Percentiles rank a stretch among this genome's conserved stretches.
These are phyloP conservation scores for Clarias gariepinus DNA, from an alignment of 2,113 vertebrate genomes.

Conservation along the genomic window DNA sequence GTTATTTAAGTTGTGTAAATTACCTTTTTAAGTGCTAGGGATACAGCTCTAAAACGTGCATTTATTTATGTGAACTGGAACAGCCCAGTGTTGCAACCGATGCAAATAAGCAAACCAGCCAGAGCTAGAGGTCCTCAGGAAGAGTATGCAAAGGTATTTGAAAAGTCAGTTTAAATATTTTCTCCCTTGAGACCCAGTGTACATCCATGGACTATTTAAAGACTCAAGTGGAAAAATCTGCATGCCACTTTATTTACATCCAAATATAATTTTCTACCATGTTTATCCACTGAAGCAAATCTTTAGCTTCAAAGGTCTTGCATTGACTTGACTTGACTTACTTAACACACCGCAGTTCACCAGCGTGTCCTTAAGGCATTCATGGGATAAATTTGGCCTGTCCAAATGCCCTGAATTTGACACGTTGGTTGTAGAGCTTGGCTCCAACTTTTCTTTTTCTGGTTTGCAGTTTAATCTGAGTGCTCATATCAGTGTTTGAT, in stretches of 20 bases:
- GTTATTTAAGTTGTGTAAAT: no score
- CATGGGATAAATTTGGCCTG: neutral
- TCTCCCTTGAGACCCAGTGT: neutral
- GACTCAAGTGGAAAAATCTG: neutral
- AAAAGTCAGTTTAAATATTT: neutral
- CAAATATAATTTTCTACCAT: neutral
- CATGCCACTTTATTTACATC: neutral
- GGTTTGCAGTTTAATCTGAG: neutral
- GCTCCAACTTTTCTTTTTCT: neutral
- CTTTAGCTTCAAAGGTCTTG: neutral
- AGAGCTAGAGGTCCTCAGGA: neutral
- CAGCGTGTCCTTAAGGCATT: neutral
- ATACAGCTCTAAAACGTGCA: neutral
- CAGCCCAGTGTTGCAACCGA: neutral
- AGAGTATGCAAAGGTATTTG: neutral
- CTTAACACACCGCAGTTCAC: neutral
- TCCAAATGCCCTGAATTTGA: constrained; percentile 5
- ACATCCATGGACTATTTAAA: neutral
- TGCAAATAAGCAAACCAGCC: neutral
- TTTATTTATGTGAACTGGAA: neutral
- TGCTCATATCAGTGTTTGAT: neutral
- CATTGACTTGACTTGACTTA: neutral
- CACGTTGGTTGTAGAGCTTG: neutral
- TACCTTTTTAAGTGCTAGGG: neutral
- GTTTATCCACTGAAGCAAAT: neutral